These are phyloP conservation scores for Schlechtendalia chinensis DNA, from an alignment of 1,140 invertebrate genomes.

Conservation along the genomic window DNA sequence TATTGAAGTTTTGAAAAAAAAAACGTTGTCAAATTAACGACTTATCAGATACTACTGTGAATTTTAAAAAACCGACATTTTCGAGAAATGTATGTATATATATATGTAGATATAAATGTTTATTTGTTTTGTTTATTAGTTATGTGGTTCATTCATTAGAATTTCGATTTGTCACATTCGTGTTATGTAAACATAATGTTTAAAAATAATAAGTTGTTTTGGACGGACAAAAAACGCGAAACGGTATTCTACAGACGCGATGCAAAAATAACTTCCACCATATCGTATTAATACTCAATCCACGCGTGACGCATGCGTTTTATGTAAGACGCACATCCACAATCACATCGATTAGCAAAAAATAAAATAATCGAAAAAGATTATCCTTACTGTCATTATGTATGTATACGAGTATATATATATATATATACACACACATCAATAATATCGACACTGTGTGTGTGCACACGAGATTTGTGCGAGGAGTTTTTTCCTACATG, in stretches of 20 bases:
- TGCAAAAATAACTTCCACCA: not conserved
- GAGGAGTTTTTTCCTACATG: conserved; percentile 23
- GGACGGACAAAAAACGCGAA: not conserved
- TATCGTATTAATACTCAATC: not conserved
- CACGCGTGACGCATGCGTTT: conserved; percentile 22
- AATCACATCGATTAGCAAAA: not conserved
- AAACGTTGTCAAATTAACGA: too few relatives aligned
- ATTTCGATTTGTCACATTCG: not conserved
- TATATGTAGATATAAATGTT: too few relatives aligned
- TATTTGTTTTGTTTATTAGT: too few relatives aligned
- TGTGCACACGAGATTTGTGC: not conserved
- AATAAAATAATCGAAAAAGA: not conserved
- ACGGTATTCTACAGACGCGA: not conserved
- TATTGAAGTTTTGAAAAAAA: too few relatives aligned
- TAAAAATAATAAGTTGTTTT: not conserved
- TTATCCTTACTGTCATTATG: conserved; percentile 14
- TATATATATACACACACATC: too few relatives aligned
- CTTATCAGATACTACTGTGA: too few relatives aligned
- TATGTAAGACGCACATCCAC: not conserved
- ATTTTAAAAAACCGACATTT: too few relatives aligned
- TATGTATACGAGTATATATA: too few relatives aligned
- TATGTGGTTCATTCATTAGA: too few relatives aligned
- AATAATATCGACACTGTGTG: not conserved
- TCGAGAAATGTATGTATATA: too few relatives aligned
- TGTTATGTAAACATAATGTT: not conserved